Conservation (phyloP, 1,140 invertebrate species). For the Archivesica marissinica region DNA sequence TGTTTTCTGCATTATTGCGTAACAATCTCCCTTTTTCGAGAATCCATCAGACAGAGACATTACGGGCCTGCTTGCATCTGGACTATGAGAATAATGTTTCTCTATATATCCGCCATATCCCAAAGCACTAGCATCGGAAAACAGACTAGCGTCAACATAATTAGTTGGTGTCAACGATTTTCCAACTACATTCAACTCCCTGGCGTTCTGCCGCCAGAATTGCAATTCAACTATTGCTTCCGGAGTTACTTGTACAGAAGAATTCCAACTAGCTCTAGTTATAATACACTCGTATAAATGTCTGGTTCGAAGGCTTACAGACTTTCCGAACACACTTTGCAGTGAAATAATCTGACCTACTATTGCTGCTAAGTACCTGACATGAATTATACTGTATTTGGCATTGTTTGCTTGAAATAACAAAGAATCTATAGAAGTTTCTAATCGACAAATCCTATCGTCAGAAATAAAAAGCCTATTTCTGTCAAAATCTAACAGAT, state of each 20-base stretch:
- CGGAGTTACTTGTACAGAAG: neutral
- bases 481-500: slow-evolving; percentile 37
- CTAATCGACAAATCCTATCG: slow-evolving; percentile 15
- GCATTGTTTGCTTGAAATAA: slow-evolving; percentile 2
- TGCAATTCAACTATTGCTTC: slow-evolving; percentile 14
- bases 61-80: no score
- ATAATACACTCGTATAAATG: slow-evolving; percentile 56
- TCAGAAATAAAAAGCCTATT: slow-evolving; percentile 19
- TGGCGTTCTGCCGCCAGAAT: slow-evolving; percentile 38
- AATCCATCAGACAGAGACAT: no score
- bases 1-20: no score
- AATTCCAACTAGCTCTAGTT: slow-evolving; percentile 37
- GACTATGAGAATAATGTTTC: no score
- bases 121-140: slow-evolving; percentile 42
- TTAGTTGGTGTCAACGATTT: neutral
- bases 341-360: slow-evolving; percentile 63
- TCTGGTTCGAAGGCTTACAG: slow-evolving; percentile 26
- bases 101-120: slow-evolving; percentile 36
- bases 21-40: neutral
- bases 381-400: neutral
- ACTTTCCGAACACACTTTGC: slow-evolving; percentile 41
- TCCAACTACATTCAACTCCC: slow-evolving; percentile 28
- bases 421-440: neutral
- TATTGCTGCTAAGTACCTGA: slow-evolving; percentile 30
- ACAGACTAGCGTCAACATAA: neutral